Base-by-base conservation (phyloP, 2,888 invertebrate species). In the Mycalesis mineus region DNA sequence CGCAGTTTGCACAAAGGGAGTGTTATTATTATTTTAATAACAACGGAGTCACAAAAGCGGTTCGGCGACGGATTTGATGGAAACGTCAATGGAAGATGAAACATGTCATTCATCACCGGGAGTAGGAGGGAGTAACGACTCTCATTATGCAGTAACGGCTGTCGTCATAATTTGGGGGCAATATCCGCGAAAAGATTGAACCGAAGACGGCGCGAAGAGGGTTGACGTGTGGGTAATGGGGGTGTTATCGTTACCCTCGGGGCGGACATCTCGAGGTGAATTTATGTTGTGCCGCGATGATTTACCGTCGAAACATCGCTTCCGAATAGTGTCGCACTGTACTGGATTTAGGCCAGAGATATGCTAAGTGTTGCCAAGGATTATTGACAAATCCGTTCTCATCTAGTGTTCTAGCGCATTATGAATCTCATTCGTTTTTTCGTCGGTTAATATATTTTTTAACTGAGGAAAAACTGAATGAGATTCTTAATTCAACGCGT, bases 131-230 rank as follows among this genome's bases (percentile, higher is more conserved):
- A 67, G 39, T 39, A 13, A 39, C 39, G 39, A 33, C 74, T 75
- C 75, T 82, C 78, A 80, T 82, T 79, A 79, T 83, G 81, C 77
- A 80, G 72, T 71, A 70, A 73, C 67, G 74, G 74, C 78, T 79
- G 72, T 76, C 70, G 68, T 75, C 82, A 85, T 86, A 86, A 86
- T 83, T 86, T 82, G 76, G 79, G 80, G 71, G 81, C 86, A 87
- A 88, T 87, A 86, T 88, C 86, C 86, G 85, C 77, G 76, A 80
- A 84, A 82, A 87, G 85, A 87, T 87, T 84, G 84, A 80, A 80
- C 80, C 81, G 80, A 77, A 80, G 81, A 84, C 78, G 77, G 65
- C 70, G 68, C 77, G 87, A 88, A 77, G 85, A 86, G 88, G 88
- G 88, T 87, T 82, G 88, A 88, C 87, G 75, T 82, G 78, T 75